Base-by-base conservation (phyloP, 1,140 invertebrate species). In the Drosophila leontia region DNA sequence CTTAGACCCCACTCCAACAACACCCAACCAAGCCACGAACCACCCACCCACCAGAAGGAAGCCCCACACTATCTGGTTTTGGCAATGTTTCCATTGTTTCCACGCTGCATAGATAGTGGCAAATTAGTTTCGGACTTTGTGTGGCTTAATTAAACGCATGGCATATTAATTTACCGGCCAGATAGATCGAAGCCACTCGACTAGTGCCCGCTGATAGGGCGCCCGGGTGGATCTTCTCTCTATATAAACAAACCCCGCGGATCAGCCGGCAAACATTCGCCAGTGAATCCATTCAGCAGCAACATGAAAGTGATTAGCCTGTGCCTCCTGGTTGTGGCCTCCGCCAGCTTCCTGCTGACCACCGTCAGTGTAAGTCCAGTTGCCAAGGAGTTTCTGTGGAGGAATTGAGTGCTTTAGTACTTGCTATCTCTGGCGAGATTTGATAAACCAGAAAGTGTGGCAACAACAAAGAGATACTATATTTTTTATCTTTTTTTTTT, bases 251-350 rank as follows among this genome's bases (percentile, higher is more conserved):
- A 26, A 44, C 9, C 3, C n/a, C 50, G 23, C 15, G 51, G 55
- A 39, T 47, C 51, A 35, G 12, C 12, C 1, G 34, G 15, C 61
- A 19, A 68, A 69, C 72, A 84, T 47, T 77, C 59, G 34, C n/a
- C 47, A 53, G 60, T 45, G 37, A 61, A 71, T 15, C 17, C 39
- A 41, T 26, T 45, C 9, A 32, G 32, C 32, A 61, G 29, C 63
- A 84, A 68, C 58, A 90, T 80, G 85, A 85, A 71, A 78, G 51
- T 56, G 26, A 60, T 80, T 44, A 84, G 58, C 5, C 41, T 88
- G 12, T 80, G 76, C 26, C 77, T 87, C 1, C 32, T 84, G 61
- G 53, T 87, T 23, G 41, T 75, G 60, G 63, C 64, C 11, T 70
- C 74, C 1, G 78, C 75, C 75, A 68, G 75, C 65, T 87, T 77